phyloP scores from a whole-genome alignment of 2,113 vertebrate genomes.

The Leucosticte australis region DNA sequence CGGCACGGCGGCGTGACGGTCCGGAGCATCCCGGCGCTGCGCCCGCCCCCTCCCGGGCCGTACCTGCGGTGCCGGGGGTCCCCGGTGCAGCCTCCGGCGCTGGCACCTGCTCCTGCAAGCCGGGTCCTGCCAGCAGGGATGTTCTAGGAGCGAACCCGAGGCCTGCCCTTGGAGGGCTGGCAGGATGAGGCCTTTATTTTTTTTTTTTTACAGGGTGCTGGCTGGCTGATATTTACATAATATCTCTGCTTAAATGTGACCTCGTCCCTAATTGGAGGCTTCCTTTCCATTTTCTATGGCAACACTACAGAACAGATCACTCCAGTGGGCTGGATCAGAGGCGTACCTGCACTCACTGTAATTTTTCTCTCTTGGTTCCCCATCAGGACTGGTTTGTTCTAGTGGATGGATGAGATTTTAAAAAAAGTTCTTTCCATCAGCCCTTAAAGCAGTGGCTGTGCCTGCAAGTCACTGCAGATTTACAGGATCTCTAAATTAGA shows the following conservation, averaged over 20 bases:
- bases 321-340: not conserved
- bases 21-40: not conserved
- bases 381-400: not conserved
- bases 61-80: not conserved
- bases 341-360: not conserved
- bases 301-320: not conserved
- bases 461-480: not conserved
- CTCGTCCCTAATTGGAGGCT: conserved; percentile 38
- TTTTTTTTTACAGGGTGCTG: not conserved
- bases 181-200: not conserved
- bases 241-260: conserved; percentile 21
- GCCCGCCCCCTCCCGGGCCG: not conserved
- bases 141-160: not conserved
- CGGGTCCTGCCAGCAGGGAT: not conserved
- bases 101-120: not conserved
- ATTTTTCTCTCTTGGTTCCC: not conserved
- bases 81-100: not conserved
- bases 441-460: not conserved
- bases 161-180: not conserved
- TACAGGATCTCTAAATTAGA: not conserved
- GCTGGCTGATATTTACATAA: conserved; percentile 47
- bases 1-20: not conserved
- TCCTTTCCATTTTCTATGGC: conserved; percentile 41
- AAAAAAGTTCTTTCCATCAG: conserved; percentile 1
- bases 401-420: not conserved